Evolutionary conservation across 2,113 vertebrate genomes (phyloP).

Genomic region (Chunga burmeisteri): DNA sequence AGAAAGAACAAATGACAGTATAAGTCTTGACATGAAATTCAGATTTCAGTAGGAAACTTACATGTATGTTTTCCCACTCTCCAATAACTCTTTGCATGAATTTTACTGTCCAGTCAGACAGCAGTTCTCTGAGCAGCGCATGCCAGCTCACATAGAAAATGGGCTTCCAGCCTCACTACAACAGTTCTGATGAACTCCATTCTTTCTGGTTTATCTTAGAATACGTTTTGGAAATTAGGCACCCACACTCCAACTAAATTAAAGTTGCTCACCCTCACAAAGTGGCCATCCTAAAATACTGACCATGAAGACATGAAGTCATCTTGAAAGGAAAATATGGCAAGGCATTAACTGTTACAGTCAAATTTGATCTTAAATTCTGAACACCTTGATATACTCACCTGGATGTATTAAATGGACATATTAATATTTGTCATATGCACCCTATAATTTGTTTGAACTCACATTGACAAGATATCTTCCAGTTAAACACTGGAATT

Average conservation of each 20-base stretch:
- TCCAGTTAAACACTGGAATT: not conserved
- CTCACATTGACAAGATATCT: not conserved
- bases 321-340: not conserved
- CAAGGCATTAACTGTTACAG: not conserved
- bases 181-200: not conserved
- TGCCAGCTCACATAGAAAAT: not conserved
- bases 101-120: not conserved
- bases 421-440: not conserved
- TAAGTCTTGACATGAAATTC: not conserved
- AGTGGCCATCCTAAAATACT: not conserved
- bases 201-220: not conserved
- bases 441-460: not conserved
- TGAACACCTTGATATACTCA: not conserved
- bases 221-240: not conserved
- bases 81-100: fast-evolving
- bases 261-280: not conserved
- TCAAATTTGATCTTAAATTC: not conserved
- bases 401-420: not conserved
- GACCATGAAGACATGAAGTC: not conserved
- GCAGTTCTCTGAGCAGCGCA: not conserved
- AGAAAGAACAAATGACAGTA: not conserved
- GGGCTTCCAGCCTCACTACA: not conserved
- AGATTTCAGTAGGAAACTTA: not conserved
- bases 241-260: not conserved
- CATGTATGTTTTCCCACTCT: not conserved